Evolutionary conservation across 2,888 invertebrate genomes (phyloP), one percentile per base, ranked within the genome.

Genomic region (Neoitamus cyanurus): DNA sequence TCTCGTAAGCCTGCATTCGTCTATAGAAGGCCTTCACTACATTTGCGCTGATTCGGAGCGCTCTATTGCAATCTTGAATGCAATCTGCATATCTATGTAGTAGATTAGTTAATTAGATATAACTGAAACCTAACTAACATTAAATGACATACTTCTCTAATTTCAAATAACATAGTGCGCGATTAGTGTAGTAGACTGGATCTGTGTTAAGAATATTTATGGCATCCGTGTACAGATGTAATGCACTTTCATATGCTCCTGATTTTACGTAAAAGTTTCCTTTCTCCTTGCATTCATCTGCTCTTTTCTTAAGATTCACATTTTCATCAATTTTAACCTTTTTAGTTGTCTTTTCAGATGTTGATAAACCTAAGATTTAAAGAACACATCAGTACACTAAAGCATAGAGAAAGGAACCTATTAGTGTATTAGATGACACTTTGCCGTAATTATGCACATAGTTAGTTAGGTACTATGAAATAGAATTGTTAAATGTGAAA

Each of bases 11-110:
- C 85, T 94, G 93, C 87, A 96, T 96, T 87, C 98, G 93, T 1
- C 98, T 93, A 87, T 95, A 95, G 86, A 96, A 93, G 0, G 98
- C 97, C 91, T 98, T 98, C 0, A 96, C 94, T 88, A 97, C 97
- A 0, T 93, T 93, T 0, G 94, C 92, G 90, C 98, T 97, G 5
- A 97, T 91, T 85, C 94, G 93, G 2, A 98, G 91, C 0, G 98
- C 97, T 84, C 93, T 92, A 0, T 95, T 94, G 89, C 98, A 98
- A 90, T 98, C 98, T 0, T 93, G 92, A 80, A 90, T 89, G 72
- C 90, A 90, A 83, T 88, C 87, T 7, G 88, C 86, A 86, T 89
- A 89, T 72, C 89, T 89, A 28, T 46, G 91, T 68, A 7, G 15
- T 25, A 83, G 13, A 11, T 46, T 31, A n/a, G 9, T 46, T 31